phyloP scores from a whole-genome alignment of 2,113 vertebrate species.

The Haemorhous mexicanus region DNA sequence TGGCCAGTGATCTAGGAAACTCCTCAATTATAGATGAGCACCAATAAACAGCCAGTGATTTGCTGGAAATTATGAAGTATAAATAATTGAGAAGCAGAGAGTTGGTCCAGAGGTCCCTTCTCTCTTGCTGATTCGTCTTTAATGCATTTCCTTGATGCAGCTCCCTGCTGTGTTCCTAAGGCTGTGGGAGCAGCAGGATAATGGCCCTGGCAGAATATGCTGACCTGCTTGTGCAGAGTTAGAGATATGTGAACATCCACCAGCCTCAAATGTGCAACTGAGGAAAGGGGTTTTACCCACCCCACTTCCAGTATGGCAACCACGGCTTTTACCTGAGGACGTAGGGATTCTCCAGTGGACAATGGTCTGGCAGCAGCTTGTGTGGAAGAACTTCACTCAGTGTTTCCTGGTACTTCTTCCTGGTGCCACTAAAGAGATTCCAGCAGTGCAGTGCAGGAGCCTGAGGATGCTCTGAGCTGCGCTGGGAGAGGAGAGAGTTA shows the following conservation, averaged over 20 bases:
- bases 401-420: background rate
- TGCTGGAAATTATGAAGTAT: slow-evolving; percentile 80
- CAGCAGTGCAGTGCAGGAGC: background rate
- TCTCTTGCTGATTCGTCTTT: slow-evolving; percentile 73
- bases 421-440: background rate
- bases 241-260: background rate
- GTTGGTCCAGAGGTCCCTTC: slow-evolving; percentile 58
- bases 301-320: background rate
- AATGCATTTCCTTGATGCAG: slow-evolving; percentile 76
- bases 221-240: slow-evolving; percentile 39
- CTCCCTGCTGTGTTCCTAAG: slow-evolving; percentile 52
- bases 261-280: background rate
- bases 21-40: slow-evolving; percentile 79
- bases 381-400: background rate
- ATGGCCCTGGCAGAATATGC: slow-evolving; percentile 56
- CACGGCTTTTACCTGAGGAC: background rate
- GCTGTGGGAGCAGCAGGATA: slow-evolving; percentile 47
- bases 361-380: no score
- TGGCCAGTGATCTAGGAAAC: slow-evolving; percentile 77
- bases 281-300: background rate
- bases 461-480: background rate
- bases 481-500: background rate
- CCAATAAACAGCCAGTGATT: slow-evolving; percentile 79
- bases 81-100: slow-evolving; percentile 79
- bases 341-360: rapidly evolving